Conservation (phyloP, 2,113 vertebrate genomes). For the Percina caprodes region DNA sequence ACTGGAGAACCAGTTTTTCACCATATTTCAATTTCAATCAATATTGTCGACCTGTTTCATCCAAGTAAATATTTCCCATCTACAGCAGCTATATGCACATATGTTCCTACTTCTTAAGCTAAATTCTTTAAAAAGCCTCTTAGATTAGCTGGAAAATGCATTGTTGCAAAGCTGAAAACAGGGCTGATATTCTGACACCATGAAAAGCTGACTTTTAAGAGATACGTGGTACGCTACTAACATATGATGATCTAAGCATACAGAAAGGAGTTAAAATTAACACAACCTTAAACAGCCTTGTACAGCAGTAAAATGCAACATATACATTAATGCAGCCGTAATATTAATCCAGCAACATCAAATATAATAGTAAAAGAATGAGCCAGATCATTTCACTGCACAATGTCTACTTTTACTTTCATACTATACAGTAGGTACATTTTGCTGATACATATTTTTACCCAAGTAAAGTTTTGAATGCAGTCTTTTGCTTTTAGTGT, state of each 20-base stretch:
- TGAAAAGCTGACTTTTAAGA: neutral
- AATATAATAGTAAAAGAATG: neutral
- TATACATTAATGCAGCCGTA: neutral
- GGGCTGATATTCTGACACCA: neutral
- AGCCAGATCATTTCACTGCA: neutral
- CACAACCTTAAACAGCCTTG: too few species aligned
- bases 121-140: neutral
- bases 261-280: too few species aligned
- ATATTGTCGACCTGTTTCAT: too few species aligned
- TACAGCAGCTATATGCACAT: too few species aligned
- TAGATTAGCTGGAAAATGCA: neutral
- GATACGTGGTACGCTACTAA: neutral
- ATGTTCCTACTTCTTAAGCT: neutral
- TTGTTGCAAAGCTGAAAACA: neutral
- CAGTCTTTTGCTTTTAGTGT: neutral
- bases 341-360: neutral
- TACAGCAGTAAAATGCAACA: too few species aligned
- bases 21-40: too few species aligned
- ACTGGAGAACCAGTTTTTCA: neutral
- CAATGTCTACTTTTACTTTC: neutral
- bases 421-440: neutral
- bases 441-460: too few species aligned
- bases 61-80: too few species aligned
- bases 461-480: neutral
- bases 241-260: neutral